phyloP scores from a whole-genome alignment of 2,888 invertebrate species.

The Lepetodrilus schrolli region DNA sequence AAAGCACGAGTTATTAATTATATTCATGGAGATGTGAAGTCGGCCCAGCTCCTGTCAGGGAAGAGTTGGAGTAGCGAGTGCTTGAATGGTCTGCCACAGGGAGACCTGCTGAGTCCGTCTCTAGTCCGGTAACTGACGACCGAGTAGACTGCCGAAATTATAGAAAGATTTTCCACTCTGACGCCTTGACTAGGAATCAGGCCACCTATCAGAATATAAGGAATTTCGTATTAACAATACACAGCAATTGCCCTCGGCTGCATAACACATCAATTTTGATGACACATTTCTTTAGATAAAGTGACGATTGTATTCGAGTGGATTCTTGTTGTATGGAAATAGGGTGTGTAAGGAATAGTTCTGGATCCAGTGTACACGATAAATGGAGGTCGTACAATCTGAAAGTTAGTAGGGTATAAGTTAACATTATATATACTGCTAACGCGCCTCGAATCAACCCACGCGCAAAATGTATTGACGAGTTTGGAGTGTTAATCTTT shows the following conservation, averaged over 20 bases:
- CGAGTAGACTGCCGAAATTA: conserved; percentile 6
- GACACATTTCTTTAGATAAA: no score
- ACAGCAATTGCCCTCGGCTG: conserved; percentile 14
- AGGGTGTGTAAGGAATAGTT: no score
- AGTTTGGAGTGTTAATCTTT: no score
- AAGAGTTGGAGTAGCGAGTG: neutral
- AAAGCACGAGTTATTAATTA: conserved; percentile 33
- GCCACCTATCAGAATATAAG: conserved; percentile 28
- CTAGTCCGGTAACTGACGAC: conserved; percentile 1
- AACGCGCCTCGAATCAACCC: no score
- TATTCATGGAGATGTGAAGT: conserved; percentile 30
- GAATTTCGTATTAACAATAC: conserved; percentile 12
- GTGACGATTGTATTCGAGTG: no score
- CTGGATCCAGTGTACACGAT: no score
- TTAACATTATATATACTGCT: no score
- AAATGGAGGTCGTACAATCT: no score
- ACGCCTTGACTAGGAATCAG: conserved; percentile 12
- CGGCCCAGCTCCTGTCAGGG: neutral
- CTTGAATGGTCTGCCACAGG: neutral
- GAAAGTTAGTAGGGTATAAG: no score
- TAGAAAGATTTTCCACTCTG: conserved; percentile 31
- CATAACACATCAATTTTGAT: neutral
- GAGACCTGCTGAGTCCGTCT: conserved; percentile 14
- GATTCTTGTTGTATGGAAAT: no score
- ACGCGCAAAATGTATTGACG: no score